Conservation (phyloP, 2,113 vertebrate species). For the Neolamprologus kungweensis region DNA sequence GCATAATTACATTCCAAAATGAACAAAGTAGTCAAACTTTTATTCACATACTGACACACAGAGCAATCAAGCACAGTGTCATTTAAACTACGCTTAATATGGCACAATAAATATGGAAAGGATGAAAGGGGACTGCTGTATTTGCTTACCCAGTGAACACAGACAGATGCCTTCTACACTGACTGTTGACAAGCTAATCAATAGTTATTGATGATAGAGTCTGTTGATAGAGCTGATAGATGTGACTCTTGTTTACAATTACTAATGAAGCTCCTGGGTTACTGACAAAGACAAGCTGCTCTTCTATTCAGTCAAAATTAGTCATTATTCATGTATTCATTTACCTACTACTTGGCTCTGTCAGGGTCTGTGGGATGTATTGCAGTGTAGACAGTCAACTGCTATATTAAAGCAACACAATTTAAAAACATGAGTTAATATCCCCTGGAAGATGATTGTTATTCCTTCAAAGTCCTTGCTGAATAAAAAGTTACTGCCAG, state of each 20-base stretch:
- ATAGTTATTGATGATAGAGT: conserved; percentile 35
- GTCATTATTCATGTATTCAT: not conserved
- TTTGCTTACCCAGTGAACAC: not conserved
- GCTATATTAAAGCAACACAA: not conserved
- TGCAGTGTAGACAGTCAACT: not conserved
- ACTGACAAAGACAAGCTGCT: conserved; percentile 1
- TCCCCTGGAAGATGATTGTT: not conserved
- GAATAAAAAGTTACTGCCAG: not conserved
- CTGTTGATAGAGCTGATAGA: not conserved
- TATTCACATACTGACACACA: not conserved
- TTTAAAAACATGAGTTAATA: not conserved
- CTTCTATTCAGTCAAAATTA: not conserved
- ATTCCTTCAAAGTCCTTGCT: not conserved
- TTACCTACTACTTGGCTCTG: not conserved
- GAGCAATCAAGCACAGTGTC: not conserved
- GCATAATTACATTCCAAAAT: not conserved
- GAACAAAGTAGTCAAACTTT: not conserved
- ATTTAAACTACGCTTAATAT: not conserved
- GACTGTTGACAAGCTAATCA: conserved; percentile 4
- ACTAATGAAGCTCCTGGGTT: conserved; percentile 6
- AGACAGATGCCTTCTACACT: not conserved
- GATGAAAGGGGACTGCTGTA: not conserved
- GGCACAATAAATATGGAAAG: not conserved
- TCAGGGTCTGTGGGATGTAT: not conserved
- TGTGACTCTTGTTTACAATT: conserved; percentile 31